phyloP scores from a whole-genome alignment of 2,113 vertebrate species.

The Pseudonaja textilis region DNA sequence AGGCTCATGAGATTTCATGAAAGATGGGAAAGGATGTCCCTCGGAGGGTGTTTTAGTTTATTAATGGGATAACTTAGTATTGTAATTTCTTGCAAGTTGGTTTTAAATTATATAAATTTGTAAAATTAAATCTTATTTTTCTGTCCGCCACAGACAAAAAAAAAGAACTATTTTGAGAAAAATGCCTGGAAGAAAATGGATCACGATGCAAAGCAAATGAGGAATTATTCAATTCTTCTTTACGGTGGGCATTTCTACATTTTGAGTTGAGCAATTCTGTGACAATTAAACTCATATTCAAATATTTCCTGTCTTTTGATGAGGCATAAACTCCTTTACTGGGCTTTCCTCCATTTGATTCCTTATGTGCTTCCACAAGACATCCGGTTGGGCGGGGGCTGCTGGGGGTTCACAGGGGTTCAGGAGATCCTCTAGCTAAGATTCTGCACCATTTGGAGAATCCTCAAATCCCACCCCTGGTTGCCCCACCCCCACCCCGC shows the following conservation, averaged over 20 bases:
- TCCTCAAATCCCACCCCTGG: no score
- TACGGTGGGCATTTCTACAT: slow-evolving; percentile 23
- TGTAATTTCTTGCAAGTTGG: slow-evolving; percentile 44
- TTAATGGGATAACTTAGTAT: slow-evolving; percentile 66
- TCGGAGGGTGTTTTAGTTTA: slow-evolving; percentile 56
- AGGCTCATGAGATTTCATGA: slow-evolving; percentile 56
- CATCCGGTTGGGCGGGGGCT: no score
- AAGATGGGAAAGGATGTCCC: slow-evolving; percentile 49
- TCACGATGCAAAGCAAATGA: slow-evolving; percentile 48
- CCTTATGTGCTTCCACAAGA: not conserved
- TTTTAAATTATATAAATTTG: slow-evolving; percentile 58
- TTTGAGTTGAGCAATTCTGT: slow-evolving; percentile 10
- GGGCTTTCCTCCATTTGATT: not conserved
- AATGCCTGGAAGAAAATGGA: slow-evolving; percentile 50
- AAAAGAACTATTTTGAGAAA: slow-evolving; percentile 43
- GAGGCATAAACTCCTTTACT: not conserved
- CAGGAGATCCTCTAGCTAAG: no score
- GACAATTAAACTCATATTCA: slow-evolving; percentile 42
- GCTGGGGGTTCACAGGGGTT: no score
- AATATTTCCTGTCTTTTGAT: slow-evolving; percentile 29
- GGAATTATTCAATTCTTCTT: slow-evolving; percentile 61
- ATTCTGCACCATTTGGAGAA: no score
- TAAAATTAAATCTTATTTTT: slow-evolving; percentile 64
- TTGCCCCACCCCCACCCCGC: no score
- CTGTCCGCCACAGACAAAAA: slow-evolving; percentile 42